Evolutionary conservation across 2,797 vertebrate species (phyloP), one percentile per base, ranked within the genome.

Genomic region (Liparis tanakae): DNA sequence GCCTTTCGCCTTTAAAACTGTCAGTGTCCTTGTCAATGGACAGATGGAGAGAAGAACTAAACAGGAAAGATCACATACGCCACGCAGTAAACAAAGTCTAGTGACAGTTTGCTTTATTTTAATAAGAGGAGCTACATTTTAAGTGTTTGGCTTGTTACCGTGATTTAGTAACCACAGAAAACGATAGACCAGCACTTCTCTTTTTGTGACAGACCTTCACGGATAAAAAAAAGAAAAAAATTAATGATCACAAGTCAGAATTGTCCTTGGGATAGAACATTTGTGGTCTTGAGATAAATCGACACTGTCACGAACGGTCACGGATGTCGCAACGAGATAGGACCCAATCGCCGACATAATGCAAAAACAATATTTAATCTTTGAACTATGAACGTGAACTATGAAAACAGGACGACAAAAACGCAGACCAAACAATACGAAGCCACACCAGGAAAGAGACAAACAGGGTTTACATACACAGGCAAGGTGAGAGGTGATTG

Each of bases 31-130:
- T 14, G 41, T 43, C 30, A 34, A 12, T 37, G 44, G 57, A 63
- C 63, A 67, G 34, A 70, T 70, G 61, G 44, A 13, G 14, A 46
- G 20, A 44, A 44, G n/a, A n/a, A 44, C 6, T 34, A 58, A 59
- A 57, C 20, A 48, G 3, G 12, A 34, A 44, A 3, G 46, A 7
- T 55, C 18, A 14, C 7, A 41, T 12, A 20, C 59, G 36, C 44
- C 18, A 20, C n/a, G 37, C 54, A 46, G 55, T 36, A 61, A 61
- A 74, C 46, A 68, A 30, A 30, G 25, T 30, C 25, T 30, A 30
- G 25, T 30, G 15, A 30, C 7, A 2, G 39, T 54, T 57, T 36
- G 33, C 34, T 62, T 48, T 7, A 44, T 59, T 57, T 33, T 34
- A 48, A 25, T 10, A 37, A 46, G 55, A 10, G n/a, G 4, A 13